Evolutionary conservation across 2,888 invertebrate species (phyloP), one percentile per base, ranked within the genome.

Genomic region (Erynnis tages): DNA sequence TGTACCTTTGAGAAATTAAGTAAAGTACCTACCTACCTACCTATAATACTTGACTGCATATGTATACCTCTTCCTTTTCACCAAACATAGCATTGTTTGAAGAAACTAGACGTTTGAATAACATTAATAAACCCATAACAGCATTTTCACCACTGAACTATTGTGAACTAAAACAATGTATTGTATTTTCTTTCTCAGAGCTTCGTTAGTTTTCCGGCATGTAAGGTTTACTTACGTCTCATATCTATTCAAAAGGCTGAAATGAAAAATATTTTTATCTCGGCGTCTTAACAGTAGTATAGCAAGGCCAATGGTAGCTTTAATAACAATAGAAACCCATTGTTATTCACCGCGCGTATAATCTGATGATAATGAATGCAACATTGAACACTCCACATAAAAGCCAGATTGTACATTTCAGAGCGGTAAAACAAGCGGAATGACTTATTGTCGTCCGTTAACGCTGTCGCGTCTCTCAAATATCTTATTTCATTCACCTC

Each of bases 311-410:
- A 10, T 43, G 41, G 49, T 50, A 35, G 35, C 34, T 50, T 50
- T 43, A 43, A 50, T 50, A 50, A 50, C 32, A 46, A 25, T 19
- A 43, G 32, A 49, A 32, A 23, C 48, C 52, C 44, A 54, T 60
- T 63, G 62, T 61, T 60, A 56, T 54, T 63, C 53, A 59, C 64
- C 62, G 60, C 61, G 69, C 66, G 69, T 67, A 66, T 73, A 77
- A 77, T 75, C 71, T 74, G 67, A 76, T 69, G 62, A 71, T 81
- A 77, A 82, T 79, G 71, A 78, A 79, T 69, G 66, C 64, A 69
- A 70, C 76, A 76, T 77, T 72, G 73, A 76, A 65, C 72, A 71
- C 66, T 74, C 70, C 57, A 72, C 71, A 73, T 74, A 79, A 82
- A 76, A 74, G 77, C 70, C 19, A 43, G 27, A 43, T 43, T 41